A percentile compares a stretch with the other conserved stretches of the same genome.
phyloP scores from a whole-genome alignment of 2,797 vertebrate species.

The Nannoperca obscura region DNA sequence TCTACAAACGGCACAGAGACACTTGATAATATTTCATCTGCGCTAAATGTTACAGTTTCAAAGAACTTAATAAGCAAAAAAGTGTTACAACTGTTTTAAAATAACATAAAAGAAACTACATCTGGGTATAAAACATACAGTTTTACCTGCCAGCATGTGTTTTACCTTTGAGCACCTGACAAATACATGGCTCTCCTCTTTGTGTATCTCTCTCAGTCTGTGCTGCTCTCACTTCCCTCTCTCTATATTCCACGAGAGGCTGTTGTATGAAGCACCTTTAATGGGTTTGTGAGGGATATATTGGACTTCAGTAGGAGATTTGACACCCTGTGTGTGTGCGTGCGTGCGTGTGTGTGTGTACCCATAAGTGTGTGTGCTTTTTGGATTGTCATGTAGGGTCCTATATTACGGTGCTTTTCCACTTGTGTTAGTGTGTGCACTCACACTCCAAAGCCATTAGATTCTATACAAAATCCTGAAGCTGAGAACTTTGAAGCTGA shows the following conservation, averaged over 20 bases:
- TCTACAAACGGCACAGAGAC: constrained; percentile 24
- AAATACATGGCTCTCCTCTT: constrained; percentile 58
- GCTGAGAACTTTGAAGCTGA: constrained; percentile 78
- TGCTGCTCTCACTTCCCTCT: constrained; percentile 69
- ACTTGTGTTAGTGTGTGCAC: constrained; percentile 76
- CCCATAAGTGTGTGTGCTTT: constrained; percentile 64
- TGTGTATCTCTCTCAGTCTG: constrained; percentile 47
- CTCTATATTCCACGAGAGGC: constrained; percentile 72
- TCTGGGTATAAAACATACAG: constrained; percentile 21
- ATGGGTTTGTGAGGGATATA: constrained; percentile 82
- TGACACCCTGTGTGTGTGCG: constrained; percentile 52
- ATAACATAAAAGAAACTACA: constrained; percentile 30
- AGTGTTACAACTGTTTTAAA: constrained; percentile 32
- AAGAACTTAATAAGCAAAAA: constrained; percentile 45
- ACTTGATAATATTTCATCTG: constrained; percentile 19
- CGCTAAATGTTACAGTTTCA: constrained; percentile 21
- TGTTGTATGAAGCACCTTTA: constrained; percentile 83
- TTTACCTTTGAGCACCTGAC: constrained; percentile 64
- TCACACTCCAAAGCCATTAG: constrained; percentile 84
- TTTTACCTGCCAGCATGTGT: constrained; percentile 49
- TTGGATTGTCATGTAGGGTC: constrained; percentile 79
- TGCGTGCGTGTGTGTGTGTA: constrained; percentile 40
- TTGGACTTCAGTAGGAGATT: constrained; percentile 77
- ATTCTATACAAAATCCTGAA: constrained; percentile 80
- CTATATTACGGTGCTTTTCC: constrained; percentile 75